Conservation (phyloP, 2,797 vertebrate genomes). For the Sebastes trivittatus region DNA sequence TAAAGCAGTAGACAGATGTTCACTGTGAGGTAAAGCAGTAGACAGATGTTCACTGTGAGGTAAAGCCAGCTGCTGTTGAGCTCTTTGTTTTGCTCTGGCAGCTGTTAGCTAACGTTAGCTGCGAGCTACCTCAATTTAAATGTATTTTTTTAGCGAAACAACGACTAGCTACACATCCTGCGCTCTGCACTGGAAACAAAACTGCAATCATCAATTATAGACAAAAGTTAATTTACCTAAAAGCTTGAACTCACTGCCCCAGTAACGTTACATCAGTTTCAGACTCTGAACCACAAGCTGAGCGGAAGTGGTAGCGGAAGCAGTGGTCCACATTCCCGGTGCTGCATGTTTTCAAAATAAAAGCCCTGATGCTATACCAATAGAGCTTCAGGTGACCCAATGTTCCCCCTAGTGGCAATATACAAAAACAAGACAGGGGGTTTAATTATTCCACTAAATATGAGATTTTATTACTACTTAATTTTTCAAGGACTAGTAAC, state of each 20-base stretch:
- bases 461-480: not conserved
- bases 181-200: accelerated
- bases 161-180: not conserved
- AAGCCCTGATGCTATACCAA: not conserved
- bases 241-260: not conserved
- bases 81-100: constrained; percentile 52
- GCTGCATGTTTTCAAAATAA: constrained; percentile 45
- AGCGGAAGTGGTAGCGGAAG: constrained; percentile 27
- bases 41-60: not conserved
- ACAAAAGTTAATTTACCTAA: constrained; percentile 5
- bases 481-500: not conserved
- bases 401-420: not conserved
- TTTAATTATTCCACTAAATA: not conserved
- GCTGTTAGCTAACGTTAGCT: constrained; percentile 40
- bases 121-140: not conserved
- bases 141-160: not conserved
- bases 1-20: not conserved
- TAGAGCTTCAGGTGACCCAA: not conserved
- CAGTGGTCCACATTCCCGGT: not conserved
- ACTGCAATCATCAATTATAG: not conserved
- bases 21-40: not conserved
- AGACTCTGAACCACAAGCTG: not conserved
- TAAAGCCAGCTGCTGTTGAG: constrained; percentile 2
- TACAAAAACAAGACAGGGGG: not conserved
- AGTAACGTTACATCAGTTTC: not conserved